Conservation (phyloP, 2,113 vertebrate genomes). For the Eurypyga helias region DNA sequence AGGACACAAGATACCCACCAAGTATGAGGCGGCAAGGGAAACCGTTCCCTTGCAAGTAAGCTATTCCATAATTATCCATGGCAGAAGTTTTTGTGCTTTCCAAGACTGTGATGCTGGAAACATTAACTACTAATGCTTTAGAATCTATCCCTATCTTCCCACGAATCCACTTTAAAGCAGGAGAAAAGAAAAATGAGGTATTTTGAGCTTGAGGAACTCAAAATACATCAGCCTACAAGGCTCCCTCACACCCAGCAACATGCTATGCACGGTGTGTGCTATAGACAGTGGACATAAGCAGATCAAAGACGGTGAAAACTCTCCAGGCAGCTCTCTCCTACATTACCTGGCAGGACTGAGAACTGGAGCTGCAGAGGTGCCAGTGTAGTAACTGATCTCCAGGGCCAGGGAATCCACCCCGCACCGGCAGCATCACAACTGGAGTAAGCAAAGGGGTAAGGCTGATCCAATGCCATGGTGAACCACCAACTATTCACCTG, state of each 20-base stretch:
- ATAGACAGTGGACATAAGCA: background rate
- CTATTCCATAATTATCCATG: background rate
- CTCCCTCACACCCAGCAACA: background rate
- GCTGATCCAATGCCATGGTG: rapidly evolving
- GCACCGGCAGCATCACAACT: background rate
- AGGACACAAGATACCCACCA: background rate
- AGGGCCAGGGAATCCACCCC: background rate
- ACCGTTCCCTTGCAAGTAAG: background rate
- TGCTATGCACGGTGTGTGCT: background rate
- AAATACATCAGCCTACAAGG: background rate
- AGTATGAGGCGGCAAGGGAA: background rate
- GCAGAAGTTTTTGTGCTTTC: slow-evolving; percentile 14
- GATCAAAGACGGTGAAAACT: background rate
- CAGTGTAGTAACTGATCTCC: background rate
- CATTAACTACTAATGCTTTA: background rate
- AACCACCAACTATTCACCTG: background rate
- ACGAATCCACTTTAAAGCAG: background rate
- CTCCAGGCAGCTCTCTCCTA: background rate
- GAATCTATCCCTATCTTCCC: background rate
- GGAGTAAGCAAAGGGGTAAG: background rate
- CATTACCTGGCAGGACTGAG: background rate
- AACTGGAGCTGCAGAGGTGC: background rate
- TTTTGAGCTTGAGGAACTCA: background rate
- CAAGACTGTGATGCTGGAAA: background rate
- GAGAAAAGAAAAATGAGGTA: background rate